Evolutionary conservation across 2,888 invertebrate genomes (phyloP), one percentile per base, ranked within the genome.

Genomic region (Eupeodes latifasciatus): DNA sequence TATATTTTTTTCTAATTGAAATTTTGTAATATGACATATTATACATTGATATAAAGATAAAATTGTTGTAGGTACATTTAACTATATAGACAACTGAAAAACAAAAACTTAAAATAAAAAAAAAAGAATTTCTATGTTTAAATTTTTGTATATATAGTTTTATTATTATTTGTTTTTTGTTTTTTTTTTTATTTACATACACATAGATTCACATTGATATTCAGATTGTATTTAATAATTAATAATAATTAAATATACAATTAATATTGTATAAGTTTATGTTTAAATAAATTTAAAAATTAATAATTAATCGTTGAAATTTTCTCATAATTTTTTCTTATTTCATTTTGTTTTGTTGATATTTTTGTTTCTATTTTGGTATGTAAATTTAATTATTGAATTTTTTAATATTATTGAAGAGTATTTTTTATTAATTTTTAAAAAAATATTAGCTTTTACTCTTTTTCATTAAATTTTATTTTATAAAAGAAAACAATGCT

Each of bases 241-340:
- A 49, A 74, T 64, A 80, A 77, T 87, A 64, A 80, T 76, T 77
- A 85, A 49, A 49, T 19, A 66, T 49, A 27, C 14, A 49, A 27
- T 49, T 66, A 66, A 81, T 81, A 82, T 85, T 76, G 64, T 81
- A 67, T 27, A 47, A 40, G 62, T 74, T 77, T 77, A 76, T 16
- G n/a, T 47, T 84, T 69, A 64, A 79, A 72, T 72, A 59, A 72
- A 59, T 72, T 79, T 81, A 72, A 78, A 85, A 88, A 88, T 88
- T 85, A 88, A 88, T n/a, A n/a, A n/a, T n/a, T n/a, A n/a, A 88
- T 88, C 88, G 88, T 88, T 88, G 88, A 88, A 88, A 78, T 81
- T 88, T 72, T 0, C 16, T 72, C 84, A 74, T 75, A 47, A 34
- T 51, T 10, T 80, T 77, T 78, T 62, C n/a, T 72, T 47, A 53